Percentiles rank a stretch among this genome's conserved stretches.
These are phyloP conservation scores for Ctenodactylus gundi DNA, from an alignment of 2,113 vertebrate genomes.

Conservation along the genomic window DNA sequence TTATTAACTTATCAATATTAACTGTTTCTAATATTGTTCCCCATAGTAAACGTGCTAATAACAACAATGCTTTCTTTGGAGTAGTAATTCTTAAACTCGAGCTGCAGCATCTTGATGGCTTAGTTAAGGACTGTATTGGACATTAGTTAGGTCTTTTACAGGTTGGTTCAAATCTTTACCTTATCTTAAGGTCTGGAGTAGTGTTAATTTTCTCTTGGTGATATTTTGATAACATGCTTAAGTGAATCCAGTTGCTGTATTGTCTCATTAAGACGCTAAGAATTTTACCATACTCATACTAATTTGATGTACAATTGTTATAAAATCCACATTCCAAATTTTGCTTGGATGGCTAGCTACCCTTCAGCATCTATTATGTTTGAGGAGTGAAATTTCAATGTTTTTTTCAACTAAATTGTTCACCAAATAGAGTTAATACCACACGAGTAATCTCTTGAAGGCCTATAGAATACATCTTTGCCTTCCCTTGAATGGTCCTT, in stretches of 20 bases:
- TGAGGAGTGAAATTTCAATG: too few relatives aligned
- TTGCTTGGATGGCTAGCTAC: background rate
- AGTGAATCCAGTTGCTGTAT: background rate
- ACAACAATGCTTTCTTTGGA: background rate
- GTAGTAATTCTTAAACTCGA: background rate
- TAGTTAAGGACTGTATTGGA: background rate
- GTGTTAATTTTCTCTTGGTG: background rate
- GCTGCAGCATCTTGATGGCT: conserved; percentile 12
- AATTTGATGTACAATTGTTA: background rate
- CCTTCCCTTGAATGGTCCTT: conserved; percentile 16
- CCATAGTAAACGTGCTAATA: background rate
- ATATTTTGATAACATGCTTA: background rate
- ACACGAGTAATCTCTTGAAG: background rate
- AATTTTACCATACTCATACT: conserved; percentile 13
- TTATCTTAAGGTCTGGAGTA: background rate
- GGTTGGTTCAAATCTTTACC: background rate
- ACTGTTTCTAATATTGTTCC: conserved; percentile 15
- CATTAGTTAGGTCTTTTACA: background rate
- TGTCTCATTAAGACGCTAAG: background rate
- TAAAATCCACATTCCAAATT: conserved; percentile 16
- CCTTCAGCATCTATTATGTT: background rate
- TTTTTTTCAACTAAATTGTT: conserved; percentile 19
- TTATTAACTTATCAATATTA: conserved; percentile 21
- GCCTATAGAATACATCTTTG: background rate
- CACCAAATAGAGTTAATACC: conserved; percentile 4